phyloP scores from a whole-genome alignment of 2,888 invertebrate genomes.

The Chromoteleia sp. region DNA sequence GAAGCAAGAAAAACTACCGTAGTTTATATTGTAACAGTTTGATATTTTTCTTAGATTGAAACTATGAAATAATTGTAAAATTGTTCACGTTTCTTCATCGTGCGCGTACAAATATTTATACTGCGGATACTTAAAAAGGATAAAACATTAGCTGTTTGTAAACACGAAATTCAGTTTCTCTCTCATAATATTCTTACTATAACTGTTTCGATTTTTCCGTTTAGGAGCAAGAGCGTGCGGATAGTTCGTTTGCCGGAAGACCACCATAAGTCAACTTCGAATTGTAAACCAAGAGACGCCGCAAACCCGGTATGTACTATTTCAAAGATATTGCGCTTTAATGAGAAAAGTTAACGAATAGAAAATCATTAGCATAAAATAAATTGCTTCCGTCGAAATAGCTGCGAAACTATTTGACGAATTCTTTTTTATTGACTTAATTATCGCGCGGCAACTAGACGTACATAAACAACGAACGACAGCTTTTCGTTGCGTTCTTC shows the following conservation, averaged over 20 bases:
- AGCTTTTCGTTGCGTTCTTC: conserved; percentile 30
- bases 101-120: too few relatives aligned
- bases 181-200: background rate
- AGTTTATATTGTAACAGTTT: too few relatives aligned
- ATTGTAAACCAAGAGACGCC: conserved; percentile 76
- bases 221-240: conserved; percentile 80
- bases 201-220: conserved; percentile 40
- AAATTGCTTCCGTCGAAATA: conserved; percentile 25
- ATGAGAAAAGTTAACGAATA: conserved; percentile 61
- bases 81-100: too few relatives aligned
- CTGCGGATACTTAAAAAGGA: background rate
- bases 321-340: conserved; percentile 43
- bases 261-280: conserved; percentile 77
- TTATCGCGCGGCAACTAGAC: conserved; percentile 24
- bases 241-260: conserved; percentile 80
- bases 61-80: too few relatives aligned
- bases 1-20: too few relatives aligned
- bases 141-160: background rate
- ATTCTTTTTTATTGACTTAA: conserved; percentile 43
- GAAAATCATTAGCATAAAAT: conserved; percentile 64
- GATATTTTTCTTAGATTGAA: too few relatives aligned
- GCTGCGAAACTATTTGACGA: conserved; percentile 34
- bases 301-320: conserved; percentile 74
- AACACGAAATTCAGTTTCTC: background rate
- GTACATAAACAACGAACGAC: conserved; percentile 26